Conservation (phyloP, 2,113 vertebrate species). For the Drymodes brunneopygia region DNA sequence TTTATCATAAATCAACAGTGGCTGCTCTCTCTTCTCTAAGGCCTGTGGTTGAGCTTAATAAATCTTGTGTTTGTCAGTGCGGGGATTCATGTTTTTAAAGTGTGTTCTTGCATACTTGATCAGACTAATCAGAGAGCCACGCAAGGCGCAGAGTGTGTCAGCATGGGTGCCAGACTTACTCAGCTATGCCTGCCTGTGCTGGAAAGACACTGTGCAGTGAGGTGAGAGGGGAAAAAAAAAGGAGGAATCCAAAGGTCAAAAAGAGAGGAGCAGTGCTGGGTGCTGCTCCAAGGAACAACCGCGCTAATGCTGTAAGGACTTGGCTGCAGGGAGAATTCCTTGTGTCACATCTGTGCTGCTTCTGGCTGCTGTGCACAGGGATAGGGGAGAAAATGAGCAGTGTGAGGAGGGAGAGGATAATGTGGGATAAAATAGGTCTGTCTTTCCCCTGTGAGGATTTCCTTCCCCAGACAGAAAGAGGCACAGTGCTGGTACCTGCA, state of each 20-base stretch:
- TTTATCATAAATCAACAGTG: constrained; percentile 71
- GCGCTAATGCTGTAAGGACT: background rate
- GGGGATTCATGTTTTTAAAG: constrained; percentile 67
- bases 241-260: constrained; percentile 24
- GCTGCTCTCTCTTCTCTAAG: constrained; percentile 62
- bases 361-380: background rate
- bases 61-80: constrained; percentile 54
- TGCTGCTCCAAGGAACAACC: background rate
- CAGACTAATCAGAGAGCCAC: constrained; percentile 59
- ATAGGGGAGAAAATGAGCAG: constrained; percentile 21
- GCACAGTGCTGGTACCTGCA: background rate
- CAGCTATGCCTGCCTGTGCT: constrained; percentile 34
- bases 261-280: background rate
- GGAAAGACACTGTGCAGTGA: background rate
- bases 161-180: constrained; percentile 55
- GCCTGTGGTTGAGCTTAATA: constrained; percentile 62
- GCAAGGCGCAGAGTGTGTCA: background rate
- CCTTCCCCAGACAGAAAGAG: background rate
- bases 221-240: background rate
- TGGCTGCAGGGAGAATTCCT: constrained; percentile 37
- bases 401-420: background rate
- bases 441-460: background rate
- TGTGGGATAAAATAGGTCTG: background rate
- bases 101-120: constrained; percentile 66
- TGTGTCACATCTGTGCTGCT: constrained; percentile 21